Conservation (phyloP, 2,113 vertebrate species). For the Ploceus nigricollis region DNA sequence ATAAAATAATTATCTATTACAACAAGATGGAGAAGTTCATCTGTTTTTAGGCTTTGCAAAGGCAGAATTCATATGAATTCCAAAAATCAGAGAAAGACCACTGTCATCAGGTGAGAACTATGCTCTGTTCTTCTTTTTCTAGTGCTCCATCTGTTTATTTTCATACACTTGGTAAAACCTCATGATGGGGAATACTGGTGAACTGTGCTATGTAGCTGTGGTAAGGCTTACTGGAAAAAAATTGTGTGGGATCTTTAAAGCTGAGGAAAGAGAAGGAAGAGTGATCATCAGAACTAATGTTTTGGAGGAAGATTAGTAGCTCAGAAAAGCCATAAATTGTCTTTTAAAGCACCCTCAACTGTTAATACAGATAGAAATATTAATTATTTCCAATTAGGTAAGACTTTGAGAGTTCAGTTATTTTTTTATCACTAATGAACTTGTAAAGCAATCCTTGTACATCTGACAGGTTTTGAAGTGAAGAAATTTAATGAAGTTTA, state of each 20-base stretch:
- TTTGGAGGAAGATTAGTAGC: background rate
- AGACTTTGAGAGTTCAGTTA: background rate
- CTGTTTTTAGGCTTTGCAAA: background rate
- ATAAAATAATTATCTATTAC: background rate
- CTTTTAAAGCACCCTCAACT: background rate
- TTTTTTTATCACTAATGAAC: background rate
- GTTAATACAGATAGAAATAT: background rate
- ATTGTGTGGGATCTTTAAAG: background rate
- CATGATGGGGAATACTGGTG: background rate
- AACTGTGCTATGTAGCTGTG: background rate
- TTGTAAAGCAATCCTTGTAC: background rate
- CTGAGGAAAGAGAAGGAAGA: background rate
- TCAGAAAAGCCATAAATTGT: background rate
- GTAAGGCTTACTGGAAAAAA: background rate
- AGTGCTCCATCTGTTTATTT: background rate
- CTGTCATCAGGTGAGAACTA: background rate
- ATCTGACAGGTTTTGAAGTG: background rate
- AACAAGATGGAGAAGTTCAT: fast-evolving
- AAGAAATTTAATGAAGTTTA: background rate
- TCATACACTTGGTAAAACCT: background rate
- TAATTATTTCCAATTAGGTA: background rate
- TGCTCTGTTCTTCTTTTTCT: background rate
- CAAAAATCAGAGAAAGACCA: background rate
- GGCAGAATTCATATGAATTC: background rate
- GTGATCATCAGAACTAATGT: background rate